phyloP scores from a whole-genome alignment of 2,888 invertebrate species.

The Patella depressa region DNA sequence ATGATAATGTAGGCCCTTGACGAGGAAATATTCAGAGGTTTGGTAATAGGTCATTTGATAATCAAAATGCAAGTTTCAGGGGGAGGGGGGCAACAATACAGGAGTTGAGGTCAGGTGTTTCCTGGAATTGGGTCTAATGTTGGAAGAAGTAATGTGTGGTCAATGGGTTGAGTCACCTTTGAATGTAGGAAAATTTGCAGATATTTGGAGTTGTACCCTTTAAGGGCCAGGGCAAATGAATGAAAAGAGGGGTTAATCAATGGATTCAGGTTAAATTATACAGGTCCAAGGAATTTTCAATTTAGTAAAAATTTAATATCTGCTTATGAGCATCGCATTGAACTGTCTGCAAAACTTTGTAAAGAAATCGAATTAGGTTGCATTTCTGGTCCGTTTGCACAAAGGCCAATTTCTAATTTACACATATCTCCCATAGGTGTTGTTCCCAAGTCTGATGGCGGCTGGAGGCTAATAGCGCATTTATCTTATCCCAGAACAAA shows the following conservation, averaged over 20 bases:
- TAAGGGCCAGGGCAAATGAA: neutral
- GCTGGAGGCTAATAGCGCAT: too few relatives aligned
- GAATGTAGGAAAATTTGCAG: neutral
- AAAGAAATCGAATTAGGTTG: neutral
- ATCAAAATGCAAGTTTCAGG: too few relatives aligned
- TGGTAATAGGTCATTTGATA: too few relatives aligned
- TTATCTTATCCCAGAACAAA: neutral
- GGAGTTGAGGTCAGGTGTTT: neutral
- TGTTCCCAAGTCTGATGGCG: neutral
- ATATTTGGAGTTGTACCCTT: constrained; percentile 1
- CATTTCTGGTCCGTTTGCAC: neutral
- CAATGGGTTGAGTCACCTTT: neutral
- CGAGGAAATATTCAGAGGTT: too few relatives aligned
- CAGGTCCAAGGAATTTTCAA: neutral
- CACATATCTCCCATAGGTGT: constrained; percentile 2
- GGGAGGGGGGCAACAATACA: neutral
- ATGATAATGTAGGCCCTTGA: too few relatives aligned
- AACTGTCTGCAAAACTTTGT: neutral
- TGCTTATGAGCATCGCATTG: neutral
- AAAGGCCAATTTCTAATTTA: neutral
- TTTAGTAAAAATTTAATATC: neutral
- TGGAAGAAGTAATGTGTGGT: constrained; percentile 1
- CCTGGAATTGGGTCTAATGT: neutral
- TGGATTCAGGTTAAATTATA: neutral
- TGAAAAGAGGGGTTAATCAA: neutral